Evolutionary conservation across 2,888 invertebrate species (phyloP), one percentile per base, ranked within the genome.

Genomic region (Dendrolimus houi): DNA sequence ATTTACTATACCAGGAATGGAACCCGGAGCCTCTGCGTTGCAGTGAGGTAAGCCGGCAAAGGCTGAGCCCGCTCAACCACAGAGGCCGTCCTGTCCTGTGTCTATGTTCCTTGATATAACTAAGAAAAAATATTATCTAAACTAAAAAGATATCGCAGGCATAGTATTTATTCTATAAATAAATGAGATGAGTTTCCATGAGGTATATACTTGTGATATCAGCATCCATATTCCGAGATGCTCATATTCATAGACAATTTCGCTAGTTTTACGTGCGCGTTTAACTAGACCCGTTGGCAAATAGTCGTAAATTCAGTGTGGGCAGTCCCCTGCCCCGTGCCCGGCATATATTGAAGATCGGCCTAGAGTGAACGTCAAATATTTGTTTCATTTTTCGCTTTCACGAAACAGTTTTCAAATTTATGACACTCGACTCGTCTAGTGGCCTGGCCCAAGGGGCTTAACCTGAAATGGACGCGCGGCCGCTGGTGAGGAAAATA

Each of bases 401-500:
- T 77, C 75, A 73, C 82, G 79, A 83, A 86, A 84, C 85, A 85
- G 83, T 88, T 89, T 85, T 84, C 81, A 86, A 90, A 90, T 88
- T 88, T 88, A 88, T 87, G 87, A 88, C 88, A 86, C 87, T 88
- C 85, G 75, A 86, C 87, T 88, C 85, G 81, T 85, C 85, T 85
- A 86, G 87, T 83, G 80, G 77, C 75, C 77, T 73, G 81, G 81
- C 87, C 88, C 86, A 81, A 84, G 88, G 85, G 89, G 86, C 79
- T 88, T 87, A 87, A 87, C 87, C 89, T 88, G 87, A 79, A 87
- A 88, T 86, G 87, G 89, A 88, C 87, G 85, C 75, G 72, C 79
- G 81, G 81, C 81, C 83, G 85, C 75, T 80, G 78, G 77, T 76
- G 85, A 81, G 83, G 82, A 88, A 88, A 87, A 89, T 89, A 88